Percentiles rank a stretch among this genome's conserved stretches.
These are phyloP conservation scores for Chiloscyllium plagiosum DNA, from an alignment of 2,113 vertebrate genomes.

Conservation along the genomic window DNA sequence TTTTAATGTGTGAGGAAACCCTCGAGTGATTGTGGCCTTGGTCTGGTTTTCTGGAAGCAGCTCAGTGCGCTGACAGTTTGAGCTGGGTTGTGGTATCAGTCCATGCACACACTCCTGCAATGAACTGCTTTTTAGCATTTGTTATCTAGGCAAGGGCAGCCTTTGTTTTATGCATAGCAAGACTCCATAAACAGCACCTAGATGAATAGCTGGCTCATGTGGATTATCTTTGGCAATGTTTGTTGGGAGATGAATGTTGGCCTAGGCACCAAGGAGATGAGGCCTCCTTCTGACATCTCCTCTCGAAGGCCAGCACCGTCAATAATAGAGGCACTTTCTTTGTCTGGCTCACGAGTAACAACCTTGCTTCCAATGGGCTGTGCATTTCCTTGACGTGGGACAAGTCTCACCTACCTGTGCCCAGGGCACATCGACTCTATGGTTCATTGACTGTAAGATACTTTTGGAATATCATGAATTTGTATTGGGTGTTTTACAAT, in stretches of 20 bases:
- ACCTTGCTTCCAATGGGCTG: background rate
- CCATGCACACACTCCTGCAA: no score
- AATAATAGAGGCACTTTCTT: background rate
- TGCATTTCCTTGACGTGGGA: background rate
- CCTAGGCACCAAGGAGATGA: background rate
- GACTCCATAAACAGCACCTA: no score
- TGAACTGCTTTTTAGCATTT: no score
- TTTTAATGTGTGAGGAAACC: background rate
- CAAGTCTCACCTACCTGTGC: no score
- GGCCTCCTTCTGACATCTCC: background rate
- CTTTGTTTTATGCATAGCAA: no score
- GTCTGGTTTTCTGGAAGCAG: background rate
- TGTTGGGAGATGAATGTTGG: background rate
- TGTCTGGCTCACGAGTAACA: no score
- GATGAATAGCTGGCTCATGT: background rate
- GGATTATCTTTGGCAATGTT: background rate
- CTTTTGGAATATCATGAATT: background rate
- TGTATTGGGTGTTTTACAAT: background rate
- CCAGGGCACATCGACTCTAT: background rate
- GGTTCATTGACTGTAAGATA: background rate
- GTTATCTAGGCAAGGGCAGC: no score
- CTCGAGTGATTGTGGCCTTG: no score
- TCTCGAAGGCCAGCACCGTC: background rate
- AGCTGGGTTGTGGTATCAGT: background rate
- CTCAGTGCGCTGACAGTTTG: background rate